These are phyloP conservation scores for Phalacrocorax carbo DNA, from an alignment of 2,113 vertebrate genomes.

Conservation along the genomic window DNA sequence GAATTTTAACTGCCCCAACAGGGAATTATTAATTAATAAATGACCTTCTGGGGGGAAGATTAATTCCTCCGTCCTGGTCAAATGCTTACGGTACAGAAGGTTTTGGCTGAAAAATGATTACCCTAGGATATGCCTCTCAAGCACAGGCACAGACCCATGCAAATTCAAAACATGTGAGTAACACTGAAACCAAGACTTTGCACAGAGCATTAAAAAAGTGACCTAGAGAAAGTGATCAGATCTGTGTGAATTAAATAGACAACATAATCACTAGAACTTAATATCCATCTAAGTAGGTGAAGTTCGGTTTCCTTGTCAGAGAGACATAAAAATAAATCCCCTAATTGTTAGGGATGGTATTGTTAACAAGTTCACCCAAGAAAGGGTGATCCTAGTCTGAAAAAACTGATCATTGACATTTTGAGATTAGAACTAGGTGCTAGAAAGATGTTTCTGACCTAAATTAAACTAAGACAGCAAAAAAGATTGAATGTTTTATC, in stretches of 20 bases:
- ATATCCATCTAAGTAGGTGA: neutral
- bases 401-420: neutral
- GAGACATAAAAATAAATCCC: neutral
- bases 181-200: neutral
- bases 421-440: conserved; percentile 3
- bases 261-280: neutral
- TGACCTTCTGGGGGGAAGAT: neutral
- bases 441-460: neutral
- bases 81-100: neutral
- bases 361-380: neutral
- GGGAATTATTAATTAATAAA: neutral
- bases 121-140: neutral
- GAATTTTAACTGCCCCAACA: neutral
- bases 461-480: neutral
- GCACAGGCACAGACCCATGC: neutral
- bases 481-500: neutral
- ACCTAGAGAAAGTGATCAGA: neutral
- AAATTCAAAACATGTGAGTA: neutral
- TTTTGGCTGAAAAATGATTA: neutral
- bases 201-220: neutral
- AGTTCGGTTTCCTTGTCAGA: neutral
- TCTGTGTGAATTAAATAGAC: neutral
- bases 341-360: neutral
- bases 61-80: neutral
- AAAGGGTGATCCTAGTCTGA: neutral